Evolutionary conservation across 1,140 invertebrate species (phyloP).

Genomic region (Eubasilissa regina): DNA sequence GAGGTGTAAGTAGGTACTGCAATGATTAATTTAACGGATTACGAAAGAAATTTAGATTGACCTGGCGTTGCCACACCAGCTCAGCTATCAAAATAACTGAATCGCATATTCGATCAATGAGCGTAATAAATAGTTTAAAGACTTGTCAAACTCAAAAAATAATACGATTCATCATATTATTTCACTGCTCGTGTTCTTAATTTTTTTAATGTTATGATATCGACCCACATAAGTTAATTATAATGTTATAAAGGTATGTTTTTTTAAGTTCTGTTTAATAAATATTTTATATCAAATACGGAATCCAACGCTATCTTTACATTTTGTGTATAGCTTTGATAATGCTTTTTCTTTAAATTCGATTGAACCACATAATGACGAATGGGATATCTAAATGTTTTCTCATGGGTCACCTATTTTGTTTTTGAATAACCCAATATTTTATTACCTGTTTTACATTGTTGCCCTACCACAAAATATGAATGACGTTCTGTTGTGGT

Average conservation of each 20-base stretch:
- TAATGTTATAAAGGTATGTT: too few species aligned
- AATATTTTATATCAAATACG: too few species aligned
- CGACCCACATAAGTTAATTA: too few species aligned
- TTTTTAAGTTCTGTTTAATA: too few species aligned
- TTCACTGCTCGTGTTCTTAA: too few species aligned
- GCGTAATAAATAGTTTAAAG: conserved; percentile 3
- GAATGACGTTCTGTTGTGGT: conserved; percentile 31
- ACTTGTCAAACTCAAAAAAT: conserved; percentile 14
- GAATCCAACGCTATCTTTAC: neutral
- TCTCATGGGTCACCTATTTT: conserved; percentile 10
- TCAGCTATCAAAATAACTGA: conserved; percentile 36
- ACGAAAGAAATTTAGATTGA: conserved; percentile 6
- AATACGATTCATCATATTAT: conserved; percentile 24
- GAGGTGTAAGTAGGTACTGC: conserved; percentile 15
- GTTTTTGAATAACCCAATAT: neutral
- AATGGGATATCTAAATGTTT: neutral
- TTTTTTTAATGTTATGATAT: too few species aligned
- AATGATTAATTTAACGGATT: conserved; percentile 33
- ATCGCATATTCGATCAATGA: conserved; percentile 20
- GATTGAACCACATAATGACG: neutral
- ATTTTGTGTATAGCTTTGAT: too few species aligned
- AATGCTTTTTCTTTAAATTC: too few species aligned
- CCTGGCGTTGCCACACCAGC: conserved; percentile 4
- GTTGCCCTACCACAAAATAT: conserved; percentile 11
- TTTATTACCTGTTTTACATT: conserved; percentile 26